Evolutionary conservation across 2,888 invertebrate species (phyloP).

Genomic region (Drosophila borealis): DNA sequence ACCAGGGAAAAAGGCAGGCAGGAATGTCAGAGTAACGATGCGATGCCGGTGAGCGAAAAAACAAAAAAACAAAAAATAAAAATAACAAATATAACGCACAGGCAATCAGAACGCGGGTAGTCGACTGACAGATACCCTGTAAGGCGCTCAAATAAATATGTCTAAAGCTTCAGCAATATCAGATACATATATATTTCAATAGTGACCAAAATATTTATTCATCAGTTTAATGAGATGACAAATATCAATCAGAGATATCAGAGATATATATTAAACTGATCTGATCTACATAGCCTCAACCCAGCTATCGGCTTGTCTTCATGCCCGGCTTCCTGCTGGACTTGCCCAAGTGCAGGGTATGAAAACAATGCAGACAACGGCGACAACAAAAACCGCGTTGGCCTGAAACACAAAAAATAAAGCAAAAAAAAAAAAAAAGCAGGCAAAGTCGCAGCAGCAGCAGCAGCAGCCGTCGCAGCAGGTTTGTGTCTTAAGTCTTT

Average conservation of each 20-base stretch:
- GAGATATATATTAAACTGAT: too few relatives aligned
- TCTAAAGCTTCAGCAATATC: too few relatives aligned
- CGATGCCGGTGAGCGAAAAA: slow-evolving; percentile 28
- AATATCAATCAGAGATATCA: too few relatives aligned
- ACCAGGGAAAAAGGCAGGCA: slow-evolving; percentile 35
- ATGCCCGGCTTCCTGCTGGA: not conserved
- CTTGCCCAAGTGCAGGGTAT: not conserved
- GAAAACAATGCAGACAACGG: slow-evolving; percentile 33
- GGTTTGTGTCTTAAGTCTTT: slow-evolving; percentile 81
- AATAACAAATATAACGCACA: not conserved
- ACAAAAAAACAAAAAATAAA: slow-evolving; percentile 1
- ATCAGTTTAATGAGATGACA: too few relatives aligned
- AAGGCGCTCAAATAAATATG: too few relatives aligned
- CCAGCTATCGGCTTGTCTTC: too few relatives aligned
- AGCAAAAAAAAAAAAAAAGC: slow-evolving; percentile 11
- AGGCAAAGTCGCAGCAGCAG: slow-evolving; percentile 21
- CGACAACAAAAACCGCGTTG: slow-evolving; percentile 15
- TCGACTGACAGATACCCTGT: slow-evolving; percentile 19
- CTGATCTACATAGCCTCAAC: too few relatives aligned
- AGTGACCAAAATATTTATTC: too few relatives aligned
- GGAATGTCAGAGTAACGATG: slow-evolving; percentile 57
- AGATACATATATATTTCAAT: too few relatives aligned
- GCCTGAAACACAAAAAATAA: slow-evolving; percentile 12
- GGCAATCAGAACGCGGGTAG: not conserved
- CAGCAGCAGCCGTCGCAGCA: slow-evolving; percentile 41